Evolutionary conservation across 2,797 vertebrate genomes (phyloP), one percentile per base, ranked within the genome.

Genomic region (Smutsia temminckii): DNA sequence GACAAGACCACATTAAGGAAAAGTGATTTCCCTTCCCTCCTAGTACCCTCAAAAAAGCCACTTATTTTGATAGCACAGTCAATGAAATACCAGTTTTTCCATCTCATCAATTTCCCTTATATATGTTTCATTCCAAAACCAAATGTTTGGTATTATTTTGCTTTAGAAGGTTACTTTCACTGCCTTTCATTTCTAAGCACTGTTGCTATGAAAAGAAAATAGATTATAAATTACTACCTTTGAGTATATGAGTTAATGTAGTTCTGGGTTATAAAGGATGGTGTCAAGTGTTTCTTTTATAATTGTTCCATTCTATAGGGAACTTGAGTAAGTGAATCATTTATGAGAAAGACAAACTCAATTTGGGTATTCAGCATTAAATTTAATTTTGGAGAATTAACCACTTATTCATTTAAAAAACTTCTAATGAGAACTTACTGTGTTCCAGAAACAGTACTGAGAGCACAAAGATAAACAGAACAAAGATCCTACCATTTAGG

Each of bases 131-230:
- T 92, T 94, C 32, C 13, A 7, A 95, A 95, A 71, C 23, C 53
- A 95, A 96, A 88, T 74, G 34, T 85, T 88, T 92, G 59, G 9
- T 59, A 91, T 91, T 92, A 89, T 94, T 96, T 94, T 96, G 13
- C 37, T 95, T 91, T 83, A 66, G 51, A 96, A 78, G 16, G 27
- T 93, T 61, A 74, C 34, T 49, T 81, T 96, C 32, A 75, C 75
- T 51, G 46, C 79, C 18, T 81, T 96, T 96, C 59, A 89, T 92
- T 85, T 87, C 61, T 83, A 95, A 85, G n/a, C 14, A 71, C 53
- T 57, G 0, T 83, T 80, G 16, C 37, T 86, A 69, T 83, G 78
- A 96, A 93, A 96, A 86, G 55, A 90, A 92, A 88, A 88, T 59
- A 80, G 34, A 71, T 64, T 75, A 85, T 89, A 89, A 96, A 85